These are phyloP conservation scores for Habroteleia sp. DNA, from an alignment of 2,888 invertebrate species.

Conservation along the genomic window DNA sequence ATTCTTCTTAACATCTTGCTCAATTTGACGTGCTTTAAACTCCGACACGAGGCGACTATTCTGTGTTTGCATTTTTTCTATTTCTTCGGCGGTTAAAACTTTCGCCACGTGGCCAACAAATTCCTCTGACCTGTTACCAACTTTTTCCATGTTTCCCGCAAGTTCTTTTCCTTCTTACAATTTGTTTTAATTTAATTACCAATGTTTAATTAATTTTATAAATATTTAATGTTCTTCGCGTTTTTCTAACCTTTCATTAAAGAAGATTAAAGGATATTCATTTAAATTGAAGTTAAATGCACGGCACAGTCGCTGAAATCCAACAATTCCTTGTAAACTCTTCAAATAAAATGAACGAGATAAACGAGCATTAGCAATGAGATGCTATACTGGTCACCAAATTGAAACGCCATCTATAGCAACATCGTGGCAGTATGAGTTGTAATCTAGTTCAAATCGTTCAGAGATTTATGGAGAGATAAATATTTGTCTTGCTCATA, in stretches of 20 bases:
- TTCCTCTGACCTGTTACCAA: slow-evolving; percentile 26
- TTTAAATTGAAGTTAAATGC: too few relatives aligned
- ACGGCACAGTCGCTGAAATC: too few relatives aligned
- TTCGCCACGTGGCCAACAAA: slow-evolving; percentile 80
- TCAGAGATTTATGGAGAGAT: too few relatives aligned
- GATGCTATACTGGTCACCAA: not conserved
- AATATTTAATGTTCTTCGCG: too few relatives aligned
- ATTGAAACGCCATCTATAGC: slow-evolving; percentile 36
- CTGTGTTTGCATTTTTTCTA: slow-evolving; percentile 85
- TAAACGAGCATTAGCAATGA: slow-evolving; percentile 31
- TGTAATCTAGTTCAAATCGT: too few relatives aligned
- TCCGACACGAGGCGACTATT: slow-evolving; percentile 87
- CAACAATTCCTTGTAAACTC: slow-evolving; percentile 12
- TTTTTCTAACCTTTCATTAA: too few relatives aligned
- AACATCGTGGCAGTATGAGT: too few relatives aligned
- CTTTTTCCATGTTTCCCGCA: slow-evolving; percentile 1
- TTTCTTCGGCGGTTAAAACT: slow-evolving; percentile 84
- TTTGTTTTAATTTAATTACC: not conserved
- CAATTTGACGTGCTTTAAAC: slow-evolving; percentile 89
- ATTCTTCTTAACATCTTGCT: slow-evolving; percentile 91
- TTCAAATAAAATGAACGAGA: slow-evolving; percentile 44
- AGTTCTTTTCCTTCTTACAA: too few relatives aligned
- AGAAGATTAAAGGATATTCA: too few relatives aligned
- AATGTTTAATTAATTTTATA: too few relatives aligned
- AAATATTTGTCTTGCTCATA: too few relatives aligned